Conservation (phyloP, 2,888 invertebrate species). For the Meta bourneti region DNA sequence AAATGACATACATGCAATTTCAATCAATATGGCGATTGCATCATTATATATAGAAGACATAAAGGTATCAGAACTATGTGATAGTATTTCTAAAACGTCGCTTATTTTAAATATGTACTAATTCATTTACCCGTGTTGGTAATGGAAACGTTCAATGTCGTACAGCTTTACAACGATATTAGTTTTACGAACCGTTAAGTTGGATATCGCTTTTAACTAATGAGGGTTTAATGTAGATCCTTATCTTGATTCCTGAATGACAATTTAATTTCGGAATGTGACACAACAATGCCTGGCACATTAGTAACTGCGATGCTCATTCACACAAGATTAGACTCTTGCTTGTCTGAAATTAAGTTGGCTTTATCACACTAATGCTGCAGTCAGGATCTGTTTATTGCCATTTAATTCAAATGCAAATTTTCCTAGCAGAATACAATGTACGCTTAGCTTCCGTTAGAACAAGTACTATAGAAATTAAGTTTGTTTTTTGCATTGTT, state of each 20-base stretch:
- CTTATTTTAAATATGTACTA: too few species aligned
- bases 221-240: not conserved
- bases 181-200: not conserved
- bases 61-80: too few species aligned
- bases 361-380: not conserved
- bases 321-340: not conserved
- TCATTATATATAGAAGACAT: too few species aligned
- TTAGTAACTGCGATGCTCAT: not conserved
- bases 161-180: not conserved
- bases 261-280: not conserved
- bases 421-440: too few species aligned
- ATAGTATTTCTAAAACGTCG: too few species aligned
- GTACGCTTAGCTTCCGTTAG: too few species aligned
- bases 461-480: too few species aligned
- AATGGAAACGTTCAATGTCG: not conserved
- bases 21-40: too few species aligned
- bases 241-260: slow-evolving; percentile 27
- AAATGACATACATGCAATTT: too few species aligned
- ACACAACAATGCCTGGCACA: not conserved
- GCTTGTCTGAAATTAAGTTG: not conserved
- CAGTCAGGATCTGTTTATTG: not conserved
- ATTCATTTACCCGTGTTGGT: too few species aligned
- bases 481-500: too few species aligned
- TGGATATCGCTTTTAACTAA: not conserved
- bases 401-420: not conserved